Conservation (phyloP, 1,140 invertebrate genomes). For the Scaptomyza pallida region DNA sequence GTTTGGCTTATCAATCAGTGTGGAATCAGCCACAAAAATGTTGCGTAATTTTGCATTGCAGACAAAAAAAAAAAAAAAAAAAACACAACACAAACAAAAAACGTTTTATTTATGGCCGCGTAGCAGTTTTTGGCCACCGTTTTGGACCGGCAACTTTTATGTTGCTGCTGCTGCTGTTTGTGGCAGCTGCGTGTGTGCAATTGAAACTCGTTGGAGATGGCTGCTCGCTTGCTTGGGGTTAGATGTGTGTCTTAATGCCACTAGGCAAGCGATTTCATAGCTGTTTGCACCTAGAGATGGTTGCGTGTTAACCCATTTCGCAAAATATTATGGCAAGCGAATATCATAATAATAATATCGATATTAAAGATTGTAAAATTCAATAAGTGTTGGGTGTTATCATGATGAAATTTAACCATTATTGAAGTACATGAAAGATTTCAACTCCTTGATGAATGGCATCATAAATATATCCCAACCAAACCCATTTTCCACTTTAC, state of each 20-base stretch:
- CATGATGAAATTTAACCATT: no score
- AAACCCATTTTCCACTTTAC: background rate
- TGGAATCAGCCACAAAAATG: conserved; percentile 47
- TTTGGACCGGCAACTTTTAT: conserved; percentile 45
- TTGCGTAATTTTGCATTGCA: conserved; percentile 59
- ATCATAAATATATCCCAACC: background rate
- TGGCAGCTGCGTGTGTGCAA: conserved; percentile 44
- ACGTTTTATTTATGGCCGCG: conserved; percentile 52
- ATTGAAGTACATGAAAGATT: background rate
- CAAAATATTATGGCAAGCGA: background rate
- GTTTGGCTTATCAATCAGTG: conserved; percentile 61
- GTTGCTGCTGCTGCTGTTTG: conserved; percentile 20
- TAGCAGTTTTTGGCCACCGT: conserved; percentile 48
- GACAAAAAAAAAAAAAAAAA: conserved; percentile 8
- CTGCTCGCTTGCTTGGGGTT: conserved; percentile 11
- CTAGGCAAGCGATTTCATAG: conserved; percentile 31
- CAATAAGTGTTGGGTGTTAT: background rate
- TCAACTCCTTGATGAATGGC: background rate
- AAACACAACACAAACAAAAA: conserved; percentile 33
- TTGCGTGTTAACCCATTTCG: background rate
- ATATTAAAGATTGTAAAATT: background rate
- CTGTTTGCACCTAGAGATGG: conserved; percentile 10
- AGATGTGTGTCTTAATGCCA: conserved; percentile 45
- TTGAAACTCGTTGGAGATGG: conserved; percentile 34
- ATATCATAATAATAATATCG: background rate